phyloP scores from a whole-genome alignment of 2,888 invertebrate genomes.

The Sminthurides aquaticus region DNA sequence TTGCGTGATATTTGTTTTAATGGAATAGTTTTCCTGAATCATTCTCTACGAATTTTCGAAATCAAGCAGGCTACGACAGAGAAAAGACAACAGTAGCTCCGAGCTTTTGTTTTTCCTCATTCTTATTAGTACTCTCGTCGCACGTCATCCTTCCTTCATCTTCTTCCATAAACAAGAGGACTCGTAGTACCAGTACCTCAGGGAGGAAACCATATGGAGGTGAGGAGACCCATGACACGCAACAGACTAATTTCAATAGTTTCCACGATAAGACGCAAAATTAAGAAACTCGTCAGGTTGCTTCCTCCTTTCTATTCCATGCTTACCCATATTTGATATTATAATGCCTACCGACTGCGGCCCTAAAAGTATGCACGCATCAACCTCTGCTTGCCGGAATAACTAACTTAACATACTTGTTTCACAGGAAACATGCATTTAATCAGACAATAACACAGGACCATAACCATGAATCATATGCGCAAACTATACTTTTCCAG shows the following conservation, averaged over 20 bases:
- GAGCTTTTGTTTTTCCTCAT: neutral
- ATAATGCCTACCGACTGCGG: no score
- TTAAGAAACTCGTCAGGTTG: constrained; percentile 32
- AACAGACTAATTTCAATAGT: constrained; percentile 30
- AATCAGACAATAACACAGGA: no score
- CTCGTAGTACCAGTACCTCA: neutral
- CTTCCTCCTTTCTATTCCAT: neutral
- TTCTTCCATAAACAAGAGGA: neutral
- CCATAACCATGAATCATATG: no score
- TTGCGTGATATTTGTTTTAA: neutral
- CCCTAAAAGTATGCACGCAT: no score
- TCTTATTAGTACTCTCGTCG: neutral
- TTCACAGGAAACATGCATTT: no score
- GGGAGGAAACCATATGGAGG: neutral
- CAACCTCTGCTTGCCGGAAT: no score
- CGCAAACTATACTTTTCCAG: no score
- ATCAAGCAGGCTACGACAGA: neutral
- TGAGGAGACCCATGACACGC: constrained; percentile 19
- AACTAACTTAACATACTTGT: no score
- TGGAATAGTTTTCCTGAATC: neutral
- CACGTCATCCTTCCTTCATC: neutral
- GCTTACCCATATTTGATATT: no score
- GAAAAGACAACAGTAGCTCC: neutral
- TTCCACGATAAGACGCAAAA: constrained; percentile 25
- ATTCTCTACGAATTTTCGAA: no score